Evolutionary conservation across 2,113 vertebrate genomes (phyloP), one percentile per base, ranked within the genome.

Genomic region (Nesoenas mayeri): DNA sequence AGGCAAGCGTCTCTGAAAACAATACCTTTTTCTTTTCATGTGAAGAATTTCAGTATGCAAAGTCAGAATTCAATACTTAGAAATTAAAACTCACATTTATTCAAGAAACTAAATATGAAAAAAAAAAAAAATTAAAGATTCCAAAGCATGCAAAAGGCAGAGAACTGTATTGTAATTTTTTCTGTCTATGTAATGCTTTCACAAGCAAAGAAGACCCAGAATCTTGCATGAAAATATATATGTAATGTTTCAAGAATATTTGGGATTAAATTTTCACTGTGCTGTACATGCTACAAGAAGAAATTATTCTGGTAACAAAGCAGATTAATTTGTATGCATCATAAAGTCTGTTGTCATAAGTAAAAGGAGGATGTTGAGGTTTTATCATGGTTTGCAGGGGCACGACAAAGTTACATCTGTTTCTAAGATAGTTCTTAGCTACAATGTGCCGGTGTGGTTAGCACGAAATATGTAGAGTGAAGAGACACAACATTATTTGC

Each of bases 281-380:
- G 31, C 20, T 60, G 4, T 65, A 28, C 1, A 4, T 62, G 28
- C 65, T 73, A 65, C 40, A 12, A 81, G 65, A 79, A 94, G 50
- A 85, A 88, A 86, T 57, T 0, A 50, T 44, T 78, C 40, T 92
- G 40, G 51, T 84, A 88, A 81, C 38, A 93, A 54, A 85, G 75
- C 24, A 70, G 67, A 93, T 51, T 31, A 19, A 73, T 91, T 95
- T 79, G 26, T 80, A 82, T 48, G 51, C 89, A 86, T 56, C 48
- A 74, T 84, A 38, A 81, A 91, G 93, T 80, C 89, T 97, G 78
- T 81, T 79, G 50, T 87, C 61, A 85, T 38, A 92, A 44, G 69
- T 93, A 94, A 91, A 98, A 94, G 1, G 0, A 96, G 98, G 98
- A 98, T 98, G 98, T 97, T 98, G 98, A 97, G 98, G 98, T 98